phyloP scores from a whole-genome alignment of 2,113 vertebrate species.

The Limanda limanda region DNA sequence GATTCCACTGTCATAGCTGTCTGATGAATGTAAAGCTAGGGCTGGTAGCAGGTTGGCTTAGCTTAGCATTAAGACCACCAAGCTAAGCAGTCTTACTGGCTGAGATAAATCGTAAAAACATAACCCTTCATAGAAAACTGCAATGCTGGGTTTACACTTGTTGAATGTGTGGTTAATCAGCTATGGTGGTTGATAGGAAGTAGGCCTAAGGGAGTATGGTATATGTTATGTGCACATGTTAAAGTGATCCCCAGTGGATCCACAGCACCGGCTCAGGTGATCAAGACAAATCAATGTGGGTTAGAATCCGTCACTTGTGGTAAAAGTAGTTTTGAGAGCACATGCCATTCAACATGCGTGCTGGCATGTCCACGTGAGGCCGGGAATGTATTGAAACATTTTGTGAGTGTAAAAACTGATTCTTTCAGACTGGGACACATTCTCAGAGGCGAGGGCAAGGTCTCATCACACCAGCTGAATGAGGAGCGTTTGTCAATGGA shows the following conservation, averaged over 20 bases:
- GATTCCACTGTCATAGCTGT: too few species aligned
- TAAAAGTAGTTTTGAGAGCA: neutral
- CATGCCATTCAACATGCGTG: neutral
- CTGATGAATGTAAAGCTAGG: too few species aligned
- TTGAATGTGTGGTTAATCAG: neutral
- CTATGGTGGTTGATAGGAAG: neutral
- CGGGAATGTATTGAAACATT: constrained; percentile 14
- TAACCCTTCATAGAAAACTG: too few species aligned
- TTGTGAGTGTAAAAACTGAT: constrained; percentile 13
- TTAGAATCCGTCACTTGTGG: neutral
- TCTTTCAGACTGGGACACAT: constrained; percentile 20
- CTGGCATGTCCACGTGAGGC: neutral
- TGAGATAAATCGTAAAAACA: too few species aligned
- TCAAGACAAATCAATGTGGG: neutral
- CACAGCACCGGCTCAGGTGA: neutral
- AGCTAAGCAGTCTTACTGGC: too few species aligned
- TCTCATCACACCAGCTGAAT: constrained; percentile 33
- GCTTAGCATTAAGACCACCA: too few species aligned
- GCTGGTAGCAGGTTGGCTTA: too few species aligned
- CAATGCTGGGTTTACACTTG: neutral
- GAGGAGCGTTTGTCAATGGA: constrained; percentile 34
- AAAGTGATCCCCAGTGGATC: neutral
- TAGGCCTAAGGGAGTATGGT: neutral
- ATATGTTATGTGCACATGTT: neutral
- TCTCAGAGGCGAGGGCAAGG: constrained; percentile 10